Conservation (phyloP, 30 jellyfish, hydroid and myxozoan genomes). For the Cassiopea andromeda region DNA sequence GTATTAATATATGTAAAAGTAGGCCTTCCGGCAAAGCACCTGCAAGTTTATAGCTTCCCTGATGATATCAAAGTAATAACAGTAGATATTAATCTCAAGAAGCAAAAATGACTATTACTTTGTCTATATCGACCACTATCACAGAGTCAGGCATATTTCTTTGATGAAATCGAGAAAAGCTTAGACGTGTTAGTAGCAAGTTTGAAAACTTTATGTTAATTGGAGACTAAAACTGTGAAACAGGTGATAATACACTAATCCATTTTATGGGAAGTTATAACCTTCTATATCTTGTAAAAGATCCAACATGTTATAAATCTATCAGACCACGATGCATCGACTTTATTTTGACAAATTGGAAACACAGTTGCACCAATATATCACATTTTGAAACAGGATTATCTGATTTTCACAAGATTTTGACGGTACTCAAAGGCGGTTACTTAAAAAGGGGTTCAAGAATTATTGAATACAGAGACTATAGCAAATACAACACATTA, state of each 20-base stretch:
- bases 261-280: neutral
- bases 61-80: neutral
- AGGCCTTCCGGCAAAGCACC: neutral
- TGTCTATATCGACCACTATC: constrained; percentile 7
- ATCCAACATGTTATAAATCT: neutral
- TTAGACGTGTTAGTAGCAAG: neutral
- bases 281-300: neutral
- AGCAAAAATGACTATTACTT: neutral
- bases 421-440: neutral
- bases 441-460: neutral
- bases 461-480: neutral
- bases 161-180: neutral
- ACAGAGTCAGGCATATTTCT: neutral
- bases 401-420: neutral
- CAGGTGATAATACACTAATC: neutral
- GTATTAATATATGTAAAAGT: neutral
- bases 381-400: neutral
- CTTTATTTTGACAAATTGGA: neutral
- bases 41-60: neutral
- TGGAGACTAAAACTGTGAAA: neutral
- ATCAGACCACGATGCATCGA: neutral
- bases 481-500: neutral
- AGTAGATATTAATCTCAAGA: neutral
- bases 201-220: neutral
- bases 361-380: neutral